A percentile compares a stretch with the other conserved stretches of the same genome.
Conservation (phyloP, 92 coral and sea anemone species). For the Paramuricea clavata region DNA sequence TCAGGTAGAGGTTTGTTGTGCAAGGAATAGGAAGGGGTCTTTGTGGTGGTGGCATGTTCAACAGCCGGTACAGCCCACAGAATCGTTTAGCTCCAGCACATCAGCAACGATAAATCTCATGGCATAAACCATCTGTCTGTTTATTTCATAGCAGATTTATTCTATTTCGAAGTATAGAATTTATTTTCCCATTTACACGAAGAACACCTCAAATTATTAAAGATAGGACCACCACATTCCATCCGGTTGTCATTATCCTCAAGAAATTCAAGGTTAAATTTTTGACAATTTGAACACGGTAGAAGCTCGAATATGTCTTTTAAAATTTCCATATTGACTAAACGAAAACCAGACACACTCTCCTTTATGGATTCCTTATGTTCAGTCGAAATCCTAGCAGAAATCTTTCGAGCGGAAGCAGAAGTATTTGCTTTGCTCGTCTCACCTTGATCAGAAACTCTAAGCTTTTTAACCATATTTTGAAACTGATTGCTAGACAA, state of each 20-base stretch:
- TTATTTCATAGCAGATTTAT: constrained; percentile 30
- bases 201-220: constrained; percentile 15
- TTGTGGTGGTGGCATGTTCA: constrained; percentile 32
- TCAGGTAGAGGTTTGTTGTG: no score
- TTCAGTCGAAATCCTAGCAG: no score
- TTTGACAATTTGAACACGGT: no score
- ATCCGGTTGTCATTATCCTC: constrained; percentile 35
- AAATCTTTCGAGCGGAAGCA: no score
- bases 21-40: no score
- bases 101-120: constrained; percentile 34
- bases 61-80: constrained; percentile 3
- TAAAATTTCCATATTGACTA: no score
- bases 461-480: background rate
- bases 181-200: constrained; percentile 38
- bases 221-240: constrained; percentile 37
- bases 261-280: background rate
- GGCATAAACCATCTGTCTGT: constrained; percentile 26
- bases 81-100: constrained; percentile 34
- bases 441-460: background rate
- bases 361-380: background rate
- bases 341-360: background rate
- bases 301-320: no score
- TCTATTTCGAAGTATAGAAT: constrained; percentile 25
- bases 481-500: no score
- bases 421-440: background rate